phyloP scores from a whole-genome alignment of 2,113 vertebrate species.

The Chunga burmeisteri region DNA sequence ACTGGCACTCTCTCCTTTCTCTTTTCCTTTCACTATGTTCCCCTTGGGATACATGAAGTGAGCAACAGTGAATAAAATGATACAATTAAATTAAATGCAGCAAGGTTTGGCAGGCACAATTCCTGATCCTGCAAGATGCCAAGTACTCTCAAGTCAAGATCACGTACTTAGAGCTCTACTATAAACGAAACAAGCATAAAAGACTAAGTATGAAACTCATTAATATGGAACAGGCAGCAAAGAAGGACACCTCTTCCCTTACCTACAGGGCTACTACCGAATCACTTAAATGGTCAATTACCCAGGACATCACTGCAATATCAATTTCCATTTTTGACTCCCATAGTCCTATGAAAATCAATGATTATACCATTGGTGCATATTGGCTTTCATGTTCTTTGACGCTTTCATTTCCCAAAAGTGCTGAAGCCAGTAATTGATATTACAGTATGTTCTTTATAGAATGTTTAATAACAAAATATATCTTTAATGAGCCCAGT shows the following conservation, averaged over 20 bases:
- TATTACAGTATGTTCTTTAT: constrained; percentile 24
- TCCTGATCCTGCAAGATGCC: constrained; percentile 29
- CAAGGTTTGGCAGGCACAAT: constrained; percentile 1
- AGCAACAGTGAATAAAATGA: constrained; percentile 45
- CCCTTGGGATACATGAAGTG: constrained; percentile 12
- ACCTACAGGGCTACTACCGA: background rate
- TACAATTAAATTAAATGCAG: constrained; percentile 53
- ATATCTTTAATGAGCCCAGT: constrained; percentile 31
- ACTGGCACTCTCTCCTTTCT: background rate
- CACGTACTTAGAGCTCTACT: constrained; percentile 6
- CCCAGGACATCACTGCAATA: constrained; percentile 33
- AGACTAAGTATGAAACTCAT: background rate
- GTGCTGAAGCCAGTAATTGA: constrained; percentile 47
- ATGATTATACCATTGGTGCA: background rate
- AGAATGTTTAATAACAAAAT: constrained; percentile 19
- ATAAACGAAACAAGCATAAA: background rate
- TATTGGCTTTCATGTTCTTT: background rate
- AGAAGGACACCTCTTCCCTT: constrained; percentile 12
- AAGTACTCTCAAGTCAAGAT: constrained; percentile 34
- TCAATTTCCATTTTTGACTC: constrained; percentile 40
- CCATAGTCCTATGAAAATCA: constrained; percentile 28
- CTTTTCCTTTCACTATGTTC: constrained; percentile 5
- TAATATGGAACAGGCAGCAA: constrained; percentile 13
- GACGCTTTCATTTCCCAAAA: background rate
- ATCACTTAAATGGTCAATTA: constrained; percentile 41